Evolutionary conservation across 2,888 invertebrate species (phyloP), one percentile per base, ranked within the genome.

Genomic region (Vandiemenella viatica): DNA sequence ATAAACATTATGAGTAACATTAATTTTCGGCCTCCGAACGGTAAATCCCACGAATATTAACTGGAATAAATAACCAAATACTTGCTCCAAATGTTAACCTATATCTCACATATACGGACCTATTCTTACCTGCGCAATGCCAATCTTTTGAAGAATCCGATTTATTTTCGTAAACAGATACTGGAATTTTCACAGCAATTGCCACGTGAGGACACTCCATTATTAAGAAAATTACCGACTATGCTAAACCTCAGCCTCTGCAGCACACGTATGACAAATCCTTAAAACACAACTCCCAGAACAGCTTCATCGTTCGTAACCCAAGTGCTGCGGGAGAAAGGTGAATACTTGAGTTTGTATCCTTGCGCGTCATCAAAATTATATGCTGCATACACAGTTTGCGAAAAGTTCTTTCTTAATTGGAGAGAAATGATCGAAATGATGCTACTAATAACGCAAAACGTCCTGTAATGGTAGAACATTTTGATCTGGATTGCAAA

Each of bases 191-290:
- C 64, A 78, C 75, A 70, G 76, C 75, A 68, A 76, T 75, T 67
- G 70, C 71, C 62, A 79, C 73, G 71, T 79, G 79, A 63, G 76
- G 72, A 68, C 79, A 79, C 72, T 79, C 79, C 79, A 79, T 80
- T 65, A 64, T 72, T 21, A 16, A 10, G 18, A n/a, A n/a, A n/a
- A n/a, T 5, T 20, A 18, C 15, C n/a, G n/a, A n/a, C n/a, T n/a
- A n/a, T 43, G 32, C 13, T 32, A 32, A 13, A 32, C 5, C 10
- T 13, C 16, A 4, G 6, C 5, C 2, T 6, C 20, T 22, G 5
- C 37, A 20, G 26, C 7, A 45, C 32, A 37, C 17, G 37, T 21
- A 45, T 45, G 23, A 17, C n/a, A 32, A 10, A 32, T n/a, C n/a
- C n/a, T n/a, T n/a, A n/a, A n/a, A n/a, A n/a, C n/a, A n/a, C n/a